phyloP scores from a whole-genome alignment of 1,140 invertebrate species.

The Papilio polyxenes region DNA sequence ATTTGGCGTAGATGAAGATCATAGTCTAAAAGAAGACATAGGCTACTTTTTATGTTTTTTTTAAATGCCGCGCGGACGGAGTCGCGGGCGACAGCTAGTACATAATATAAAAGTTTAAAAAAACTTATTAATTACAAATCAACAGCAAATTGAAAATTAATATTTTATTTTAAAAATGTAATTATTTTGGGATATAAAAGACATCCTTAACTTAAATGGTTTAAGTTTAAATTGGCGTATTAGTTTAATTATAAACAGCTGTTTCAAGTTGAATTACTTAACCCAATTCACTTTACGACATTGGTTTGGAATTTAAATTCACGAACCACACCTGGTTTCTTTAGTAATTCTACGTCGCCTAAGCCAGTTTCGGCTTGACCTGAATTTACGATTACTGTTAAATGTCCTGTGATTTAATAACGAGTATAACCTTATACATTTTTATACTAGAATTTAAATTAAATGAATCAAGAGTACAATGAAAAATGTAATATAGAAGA shows the following conservation, averaged over 20 bases:
- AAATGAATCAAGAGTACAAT: too few species aligned
- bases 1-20: too few species aligned
- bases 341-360: not conserved
- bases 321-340: constrained; percentile 6
- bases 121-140: too few species aligned
- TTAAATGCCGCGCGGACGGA: too few species aligned
- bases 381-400: not conserved
- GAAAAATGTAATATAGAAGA: too few species aligned
- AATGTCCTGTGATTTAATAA: not conserved
- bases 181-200: not conserved
- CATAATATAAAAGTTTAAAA: not conserved
- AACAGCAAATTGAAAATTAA: too few species aligned
- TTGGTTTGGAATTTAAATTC: not conserved
- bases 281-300: not conserved
- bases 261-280: constrained; percentile 12
- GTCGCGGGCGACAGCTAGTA: not conserved
- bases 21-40: too few species aligned
- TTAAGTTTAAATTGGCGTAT: not conserved
- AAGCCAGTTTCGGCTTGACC: constrained; percentile 11
- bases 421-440: not conserved
- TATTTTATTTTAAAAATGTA: not conserved
- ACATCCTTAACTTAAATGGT: not conserved
- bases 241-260: not conserved
- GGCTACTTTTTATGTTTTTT: too few species aligned
- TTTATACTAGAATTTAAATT: too few species aligned